A percentile compares a stretch with the other conserved stretches of the same genome.
Evolutionary conservation across 2,888 invertebrate genomes (phyloP).

Genomic region (Spisula solida): DNA sequence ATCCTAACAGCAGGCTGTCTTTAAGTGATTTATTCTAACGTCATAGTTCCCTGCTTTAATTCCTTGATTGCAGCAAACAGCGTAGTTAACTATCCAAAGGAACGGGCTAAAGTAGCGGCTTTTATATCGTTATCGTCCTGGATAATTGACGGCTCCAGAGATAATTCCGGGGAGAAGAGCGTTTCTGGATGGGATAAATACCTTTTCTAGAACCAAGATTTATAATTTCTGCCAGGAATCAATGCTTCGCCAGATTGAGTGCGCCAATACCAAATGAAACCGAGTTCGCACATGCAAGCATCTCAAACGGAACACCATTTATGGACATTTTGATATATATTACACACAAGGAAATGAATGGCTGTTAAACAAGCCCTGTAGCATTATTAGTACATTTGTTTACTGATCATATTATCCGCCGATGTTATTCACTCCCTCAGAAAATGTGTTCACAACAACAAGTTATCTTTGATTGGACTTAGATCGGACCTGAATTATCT

Average conservation of each 20-base stretch:
- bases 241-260: conserved; percentile 29
- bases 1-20: conserved; percentile 54
- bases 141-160: conserved; percentile 63
- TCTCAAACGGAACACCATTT: neutral
- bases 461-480: too few species aligned
- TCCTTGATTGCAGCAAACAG: conserved; percentile 64
- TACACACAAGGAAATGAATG: neutral
- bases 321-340: neutral
- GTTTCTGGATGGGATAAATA: conserved; percentile 63
- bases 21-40: conserved; percentile 64
- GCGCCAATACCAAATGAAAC: conserved; percentile 19
- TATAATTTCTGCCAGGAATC: conserved; percentile 59
- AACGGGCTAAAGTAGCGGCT: conserved; percentile 61
- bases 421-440: too few species aligned
- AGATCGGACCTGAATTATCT: too few species aligned
- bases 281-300: conserved; percentile 18
- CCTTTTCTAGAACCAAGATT: conserved; percentile 51
- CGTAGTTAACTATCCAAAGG: conserved; percentile 57
- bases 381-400: neutral
- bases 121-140: conserved; percentile 64
- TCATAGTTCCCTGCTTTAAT: conserved; percentile 60
- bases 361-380: neutral
- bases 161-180: conserved; percentile 60
- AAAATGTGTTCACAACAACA: too few species aligned
- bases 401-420: too few species aligned